phyloP scores from a whole-genome alignment of 2,797 vertebrate genomes.

The Clarias laeviceps region DNA sequence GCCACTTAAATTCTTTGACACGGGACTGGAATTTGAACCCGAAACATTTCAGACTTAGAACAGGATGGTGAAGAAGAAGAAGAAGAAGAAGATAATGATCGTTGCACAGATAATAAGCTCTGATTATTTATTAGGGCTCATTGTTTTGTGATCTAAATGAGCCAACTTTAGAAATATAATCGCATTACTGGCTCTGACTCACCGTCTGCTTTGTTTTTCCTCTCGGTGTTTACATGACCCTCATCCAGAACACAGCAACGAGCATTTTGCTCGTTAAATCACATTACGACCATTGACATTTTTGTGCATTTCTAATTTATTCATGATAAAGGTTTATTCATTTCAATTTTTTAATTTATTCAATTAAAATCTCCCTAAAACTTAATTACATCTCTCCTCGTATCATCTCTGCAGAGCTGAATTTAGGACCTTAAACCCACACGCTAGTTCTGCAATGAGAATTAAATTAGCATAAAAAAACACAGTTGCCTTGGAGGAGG shows the following conservation, averaged over 20 bases:
- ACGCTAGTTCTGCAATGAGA: background rate
- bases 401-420: background rate
- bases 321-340: conserved; percentile 46
- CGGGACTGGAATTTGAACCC: background rate
- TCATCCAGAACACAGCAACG: background rate
- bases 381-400: conserved; percentile 48
- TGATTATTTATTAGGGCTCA: conserved; percentile 6
- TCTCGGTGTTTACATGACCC: conserved; percentile 15
- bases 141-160: conserved; percentile 1
- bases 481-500: background rate
- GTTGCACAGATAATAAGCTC: background rate
- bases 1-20: background rate
- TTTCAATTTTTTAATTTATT: conserved; percentile 37
- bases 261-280: conserved; percentile 55
- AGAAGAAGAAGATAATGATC: background rate
- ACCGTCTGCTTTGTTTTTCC: conserved; percentile 23
- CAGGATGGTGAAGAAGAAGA: background rate
- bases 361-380: conserved; percentile 52
- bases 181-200: background rate
- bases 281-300: conserved; percentile 39
- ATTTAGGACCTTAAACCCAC: background rate
- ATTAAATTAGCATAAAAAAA: conserved; percentile 14
- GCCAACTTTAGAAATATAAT: background rate
- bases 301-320: conserved; percentile 44
- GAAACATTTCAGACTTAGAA: background rate